Conservation (phyloP, 2,113 vertebrate species). For the Gymnobelideus leadbeateri region DNA sequence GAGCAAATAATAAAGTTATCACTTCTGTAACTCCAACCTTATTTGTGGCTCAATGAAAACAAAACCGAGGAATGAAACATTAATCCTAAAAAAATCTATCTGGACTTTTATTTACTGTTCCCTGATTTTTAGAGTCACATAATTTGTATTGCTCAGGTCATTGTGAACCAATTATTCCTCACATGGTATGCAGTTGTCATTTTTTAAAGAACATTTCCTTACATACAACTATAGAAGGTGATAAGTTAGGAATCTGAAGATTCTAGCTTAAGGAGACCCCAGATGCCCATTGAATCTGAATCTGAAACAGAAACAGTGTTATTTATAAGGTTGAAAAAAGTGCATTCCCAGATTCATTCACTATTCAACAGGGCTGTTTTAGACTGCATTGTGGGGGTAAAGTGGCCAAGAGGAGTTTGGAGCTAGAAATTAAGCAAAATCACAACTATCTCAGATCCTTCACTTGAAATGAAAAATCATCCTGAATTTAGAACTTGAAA, state of each 20-base stretch:
- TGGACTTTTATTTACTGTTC: constrained; percentile 30
- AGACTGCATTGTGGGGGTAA: constrained; percentile 45
- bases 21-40: neutral
- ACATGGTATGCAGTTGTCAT: constrained; percentile 24
- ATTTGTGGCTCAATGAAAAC: neutral
- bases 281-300: constrained; percentile 67
- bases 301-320: constrained; percentile 65
- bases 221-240: neutral
- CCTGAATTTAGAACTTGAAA: constrained; percentile 42
- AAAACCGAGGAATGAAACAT: neutral
- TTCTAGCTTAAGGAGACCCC: neutral
- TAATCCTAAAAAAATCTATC: constrained; percentile 15
- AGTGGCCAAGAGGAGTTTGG: neutral
- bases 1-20: neutral
- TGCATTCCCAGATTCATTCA: constrained; percentile 51
- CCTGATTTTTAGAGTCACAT: constrained; percentile 51
- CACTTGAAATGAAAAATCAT: constrained; percentile 61
- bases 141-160: constrained; percentile 53
- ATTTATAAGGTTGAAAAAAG: constrained; percentile 66
- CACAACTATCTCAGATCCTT: constrained; percentile 44
- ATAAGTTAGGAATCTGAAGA: neutral
- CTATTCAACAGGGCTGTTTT: constrained; percentile 47
- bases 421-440: constrained; percentile 17
- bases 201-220: constrained; percentile 33
- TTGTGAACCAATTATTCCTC: constrained; percentile 56